A percentile compares a stretch with the other conserved stretches of the same genome.
These are phyloP conservation scores for Meta bourneti DNA, from an alignment of 2,888 invertebrate genomes.

Conservation along the genomic window DNA sequence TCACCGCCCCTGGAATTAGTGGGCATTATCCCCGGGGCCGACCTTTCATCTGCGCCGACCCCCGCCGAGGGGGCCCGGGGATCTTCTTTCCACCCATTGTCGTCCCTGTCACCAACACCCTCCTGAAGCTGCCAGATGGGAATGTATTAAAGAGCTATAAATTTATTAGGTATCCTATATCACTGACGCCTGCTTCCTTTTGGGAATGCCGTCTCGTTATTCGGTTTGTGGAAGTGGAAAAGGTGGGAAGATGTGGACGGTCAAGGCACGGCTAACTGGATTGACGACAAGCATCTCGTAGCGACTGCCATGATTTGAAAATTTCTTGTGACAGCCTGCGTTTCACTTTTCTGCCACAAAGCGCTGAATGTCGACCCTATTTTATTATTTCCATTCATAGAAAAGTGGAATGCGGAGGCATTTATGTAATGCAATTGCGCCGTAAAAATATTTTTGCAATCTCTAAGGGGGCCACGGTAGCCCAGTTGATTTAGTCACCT, in stretches of 20 bases:
- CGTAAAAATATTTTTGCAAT: too few species aligned
- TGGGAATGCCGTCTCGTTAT: background rate
- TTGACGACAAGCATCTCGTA: too few species aligned
- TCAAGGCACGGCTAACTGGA: background rate
- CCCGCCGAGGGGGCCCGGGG: conserved; percentile 23
- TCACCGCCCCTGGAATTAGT: conserved; percentile 55
- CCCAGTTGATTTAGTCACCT: too few species aligned
- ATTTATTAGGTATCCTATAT: background rate
- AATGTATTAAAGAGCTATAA: background rate
- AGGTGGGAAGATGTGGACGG: conserved; percentile 25
- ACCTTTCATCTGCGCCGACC: conserved; percentile 42
- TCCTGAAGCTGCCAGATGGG: background rate
- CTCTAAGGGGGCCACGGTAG: too few species aligned
- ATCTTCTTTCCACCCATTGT: conserved; percentile 37
- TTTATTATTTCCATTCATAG: too few species aligned
- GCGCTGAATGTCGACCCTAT: too few species aligned
- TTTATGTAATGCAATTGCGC: too few species aligned
- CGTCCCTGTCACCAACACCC: conserved; percentile 50
- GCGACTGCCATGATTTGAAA: too few species aligned
- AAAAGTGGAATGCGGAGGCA: too few species aligned
- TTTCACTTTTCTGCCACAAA: background rate
- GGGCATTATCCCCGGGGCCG: conserved; percentile 26
- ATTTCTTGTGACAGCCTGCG: too few species aligned
- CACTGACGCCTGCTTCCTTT: too few species aligned
- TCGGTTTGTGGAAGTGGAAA: background rate